phyloP scores from a whole-genome alignment of 2,113 vertebrate genomes.

The Misgurnus mizolepis region DNA sequence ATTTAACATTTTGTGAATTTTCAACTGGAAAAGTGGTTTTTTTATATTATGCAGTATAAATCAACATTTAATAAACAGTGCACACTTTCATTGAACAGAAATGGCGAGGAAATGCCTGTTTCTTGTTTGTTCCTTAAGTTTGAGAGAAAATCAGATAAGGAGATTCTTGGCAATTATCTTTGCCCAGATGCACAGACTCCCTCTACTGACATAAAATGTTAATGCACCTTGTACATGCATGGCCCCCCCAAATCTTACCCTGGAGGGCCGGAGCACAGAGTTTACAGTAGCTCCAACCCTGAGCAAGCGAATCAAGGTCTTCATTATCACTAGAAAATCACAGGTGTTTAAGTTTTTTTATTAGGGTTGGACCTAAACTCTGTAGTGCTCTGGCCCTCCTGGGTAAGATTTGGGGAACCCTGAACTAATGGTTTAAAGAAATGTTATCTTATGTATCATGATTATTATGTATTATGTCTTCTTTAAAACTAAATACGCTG shows the following conservation, averaged over 20 bases:
- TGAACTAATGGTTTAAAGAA: not conserved
- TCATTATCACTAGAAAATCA: no score
- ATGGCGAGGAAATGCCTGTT: not conserved
- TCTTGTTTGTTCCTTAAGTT: not conserved
- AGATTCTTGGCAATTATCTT: not conserved
- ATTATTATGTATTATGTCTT: not conserved
- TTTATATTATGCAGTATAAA: not conserved
- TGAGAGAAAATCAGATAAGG: not conserved
- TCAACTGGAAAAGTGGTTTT: not conserved
- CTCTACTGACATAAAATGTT: constrained; percentile 24
- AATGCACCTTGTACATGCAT: not conserved
- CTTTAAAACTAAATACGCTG: not conserved
- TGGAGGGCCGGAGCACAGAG: no score
- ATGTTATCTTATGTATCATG: not conserved
- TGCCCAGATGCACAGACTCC: constrained; percentile 2
- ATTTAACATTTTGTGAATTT: no score
- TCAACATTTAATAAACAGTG: not conserved
- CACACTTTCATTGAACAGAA: not conserved
- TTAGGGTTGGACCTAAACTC: no score
- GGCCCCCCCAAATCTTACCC: no score
- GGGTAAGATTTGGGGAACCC: no score
- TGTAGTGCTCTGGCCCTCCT: no score
- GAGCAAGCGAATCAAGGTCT: no score
- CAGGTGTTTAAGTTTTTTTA: no score
- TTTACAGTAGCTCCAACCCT: no score